These are phyloP conservation scores for Montipora sp. DNA, from an alignment of 64 coral and sea anemone species.

Conservation along the genomic window DNA sequence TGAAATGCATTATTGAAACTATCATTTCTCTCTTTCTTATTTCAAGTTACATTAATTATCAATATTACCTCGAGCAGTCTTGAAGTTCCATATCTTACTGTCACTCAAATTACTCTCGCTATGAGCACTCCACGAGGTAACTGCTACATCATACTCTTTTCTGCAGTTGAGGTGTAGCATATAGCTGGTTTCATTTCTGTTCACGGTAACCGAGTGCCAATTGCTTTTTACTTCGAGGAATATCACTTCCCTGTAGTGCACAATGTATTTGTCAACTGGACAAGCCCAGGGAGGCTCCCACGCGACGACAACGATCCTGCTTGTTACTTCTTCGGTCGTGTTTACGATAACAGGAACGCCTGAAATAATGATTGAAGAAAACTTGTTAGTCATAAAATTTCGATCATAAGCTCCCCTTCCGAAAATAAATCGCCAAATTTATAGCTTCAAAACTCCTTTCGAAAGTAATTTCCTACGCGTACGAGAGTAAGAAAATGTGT, in stretches of 20 bases:
- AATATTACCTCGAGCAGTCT: neutral
- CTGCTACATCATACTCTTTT: neutral
- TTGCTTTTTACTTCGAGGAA: neutral
- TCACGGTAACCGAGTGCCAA: neutral
- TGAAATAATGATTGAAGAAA: neutral
- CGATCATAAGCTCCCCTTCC: too few relatives aligned
- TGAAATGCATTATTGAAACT: too few relatives aligned
- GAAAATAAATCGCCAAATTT: too few relatives aligned
- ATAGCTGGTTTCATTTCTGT: neutral
- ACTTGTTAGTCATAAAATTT: too few relatives aligned
- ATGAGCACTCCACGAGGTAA: neutral
- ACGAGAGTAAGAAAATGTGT: too few relatives aligned
- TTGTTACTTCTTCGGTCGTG: neutral
- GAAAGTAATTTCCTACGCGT: too few relatives aligned
- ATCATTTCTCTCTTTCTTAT: too few relatives aligned
- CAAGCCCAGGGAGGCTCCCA: slow-evolving; percentile 6
- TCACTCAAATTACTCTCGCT: neutral
- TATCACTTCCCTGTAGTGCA: slow-evolving; percentile 7
- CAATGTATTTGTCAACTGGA: neutral
- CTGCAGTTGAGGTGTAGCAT: neutral
- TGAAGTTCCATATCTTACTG: slow-evolving; percentile 2
- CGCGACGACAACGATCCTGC: neutral
- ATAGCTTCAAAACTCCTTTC: too few relatives aligned
- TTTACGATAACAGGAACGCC: neutral
- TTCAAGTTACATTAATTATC: too few relatives aligned